Percentiles rank a stretch among this genome's conserved stretches.
These are phyloP conservation scores for Zophobas morio DNA, from an alignment of 1,140 invertebrate species.

Conservation along the genomic window DNA sequence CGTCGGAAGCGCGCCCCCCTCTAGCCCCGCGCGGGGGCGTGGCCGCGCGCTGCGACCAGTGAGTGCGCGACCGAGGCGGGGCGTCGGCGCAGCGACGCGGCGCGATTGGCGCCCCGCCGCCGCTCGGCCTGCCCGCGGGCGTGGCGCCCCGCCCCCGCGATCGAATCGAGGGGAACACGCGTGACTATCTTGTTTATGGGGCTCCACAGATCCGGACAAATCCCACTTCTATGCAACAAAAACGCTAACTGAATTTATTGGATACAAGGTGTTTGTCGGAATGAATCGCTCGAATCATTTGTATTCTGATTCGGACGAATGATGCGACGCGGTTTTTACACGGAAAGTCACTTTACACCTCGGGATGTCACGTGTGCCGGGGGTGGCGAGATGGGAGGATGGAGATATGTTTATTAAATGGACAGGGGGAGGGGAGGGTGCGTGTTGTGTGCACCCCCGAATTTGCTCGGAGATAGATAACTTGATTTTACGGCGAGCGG, in stretches of 20 bases:
- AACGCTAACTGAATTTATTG: slow-evolving; percentile 69
- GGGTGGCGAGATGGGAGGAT: no score
- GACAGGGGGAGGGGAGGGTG: slow-evolving; percentile 50
- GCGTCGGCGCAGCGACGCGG: slow-evolving; percentile 32
- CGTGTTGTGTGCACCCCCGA: no score
- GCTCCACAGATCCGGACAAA: slow-evolving; percentile 66
- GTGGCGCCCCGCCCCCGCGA: slow-evolving; percentile 50
- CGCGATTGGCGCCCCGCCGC: slow-evolving; percentile 61
- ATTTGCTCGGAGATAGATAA: no score
- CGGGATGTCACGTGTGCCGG: slow-evolving; percentile 60
- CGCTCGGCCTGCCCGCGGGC: slow-evolving; percentile 13
- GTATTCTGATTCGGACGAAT: slow-evolving; percentile 68
- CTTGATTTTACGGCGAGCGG: no score
- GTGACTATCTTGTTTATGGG: slow-evolving; percentile 67
- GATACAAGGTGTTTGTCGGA: slow-evolving; percentile 68
- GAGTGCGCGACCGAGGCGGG: slow-evolving; percentile 63
- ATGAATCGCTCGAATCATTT: slow-evolving; percentile 68
- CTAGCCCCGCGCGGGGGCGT: slow-evolving; percentile 60
- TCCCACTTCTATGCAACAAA: slow-evolving; percentile 66
- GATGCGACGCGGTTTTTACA: slow-evolving; percentile 67
- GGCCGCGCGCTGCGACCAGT: slow-evolving; percentile 56
- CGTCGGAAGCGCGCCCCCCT: slow-evolving; percentile 54
- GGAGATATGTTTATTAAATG: slow-evolving; percentile 68
- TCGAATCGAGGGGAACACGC: slow-evolving; percentile 58
- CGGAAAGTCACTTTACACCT: slow-evolving; percentile 68